Percentiles rank a stretch among this genome's conserved stretches.
Evolutionary conservation across 2,113 vertebrate genomes (phyloP).

Genomic region (Bettongia penicillata): DNA sequence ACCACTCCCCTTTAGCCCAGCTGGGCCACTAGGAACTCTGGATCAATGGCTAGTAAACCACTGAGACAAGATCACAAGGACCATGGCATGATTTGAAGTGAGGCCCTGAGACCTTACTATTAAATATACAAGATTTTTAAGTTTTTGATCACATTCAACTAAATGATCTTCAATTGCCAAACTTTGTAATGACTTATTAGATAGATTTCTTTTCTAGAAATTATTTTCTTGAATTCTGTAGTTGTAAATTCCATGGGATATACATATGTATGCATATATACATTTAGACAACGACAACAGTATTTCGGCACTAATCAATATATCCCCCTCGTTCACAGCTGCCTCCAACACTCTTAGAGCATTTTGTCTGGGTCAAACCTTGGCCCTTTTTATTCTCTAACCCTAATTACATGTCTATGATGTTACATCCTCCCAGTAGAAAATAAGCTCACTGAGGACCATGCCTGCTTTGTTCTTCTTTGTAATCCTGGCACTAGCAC

Average conservation of each 20-base stretch:
- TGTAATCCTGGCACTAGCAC: neutral
- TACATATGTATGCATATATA: neutral
- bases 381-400: neutral
- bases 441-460: neutral
- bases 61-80: neutral
- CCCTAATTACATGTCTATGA: neutral
- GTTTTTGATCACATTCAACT: neutral
- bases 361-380: neutral
- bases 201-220: neutral
- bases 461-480: neutral
- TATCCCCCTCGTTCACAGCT: neutral
- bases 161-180: slow-evolving; percentile 21
- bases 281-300: neutral
- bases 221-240: slow-evolving; percentile 26
- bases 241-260: neutral
- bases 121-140: neutral
- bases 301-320: neutral
- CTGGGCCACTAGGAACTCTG: neutral
- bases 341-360: neutral
- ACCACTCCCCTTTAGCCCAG: neutral
- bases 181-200: neutral
- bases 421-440: neutral
- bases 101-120: neutral
- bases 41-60: neutral
- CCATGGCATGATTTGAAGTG: neutral